Evolutionary conservation across 2,113 vertebrate genomes (phyloP).

Genomic region (Nibea albiflora): DNA sequence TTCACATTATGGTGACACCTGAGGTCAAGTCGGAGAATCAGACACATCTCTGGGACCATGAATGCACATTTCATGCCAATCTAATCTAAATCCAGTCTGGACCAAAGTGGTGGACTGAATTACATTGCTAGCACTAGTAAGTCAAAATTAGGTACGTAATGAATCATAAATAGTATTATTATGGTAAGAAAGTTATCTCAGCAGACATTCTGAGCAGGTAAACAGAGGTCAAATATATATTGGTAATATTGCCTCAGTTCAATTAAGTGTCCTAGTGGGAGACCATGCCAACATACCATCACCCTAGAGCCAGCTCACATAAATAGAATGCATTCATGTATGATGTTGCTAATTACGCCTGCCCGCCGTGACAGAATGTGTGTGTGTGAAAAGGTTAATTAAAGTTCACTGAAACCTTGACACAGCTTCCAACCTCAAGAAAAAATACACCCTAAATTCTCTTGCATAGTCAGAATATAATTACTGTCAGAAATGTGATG

Average conservation of each 20-base stretch:
- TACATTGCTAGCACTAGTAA: not conserved
- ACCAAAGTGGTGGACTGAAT: not conserved
- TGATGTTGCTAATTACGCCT: not conserved
- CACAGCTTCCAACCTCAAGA: not conserved
- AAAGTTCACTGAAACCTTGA: not conserved
- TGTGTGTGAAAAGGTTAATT: not conserved
- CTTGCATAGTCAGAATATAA: constrained; percentile 4
- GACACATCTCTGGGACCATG: not conserved
- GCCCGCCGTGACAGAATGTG: not conserved
- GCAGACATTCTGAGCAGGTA: not conserved
- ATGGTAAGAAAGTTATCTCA: no score
- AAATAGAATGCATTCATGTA: not conserved
- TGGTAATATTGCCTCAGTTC: not conserved
- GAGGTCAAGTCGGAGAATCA: not conserved
- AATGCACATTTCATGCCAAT: not conserved
- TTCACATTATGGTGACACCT: not conserved
- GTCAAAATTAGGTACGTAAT: not conserved
- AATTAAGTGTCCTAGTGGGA: not conserved
- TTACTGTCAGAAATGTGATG: not conserved
- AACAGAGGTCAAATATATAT: not conserved
- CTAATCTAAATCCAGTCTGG: not conserved
- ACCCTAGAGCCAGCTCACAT: not conserved
- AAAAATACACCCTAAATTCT: not conserved
- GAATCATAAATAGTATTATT: not conserved
- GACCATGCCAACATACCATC: not conserved